Conservation (phyloP, 2,113 vertebrate genomes). For the Leucosticte australis region DNA sequence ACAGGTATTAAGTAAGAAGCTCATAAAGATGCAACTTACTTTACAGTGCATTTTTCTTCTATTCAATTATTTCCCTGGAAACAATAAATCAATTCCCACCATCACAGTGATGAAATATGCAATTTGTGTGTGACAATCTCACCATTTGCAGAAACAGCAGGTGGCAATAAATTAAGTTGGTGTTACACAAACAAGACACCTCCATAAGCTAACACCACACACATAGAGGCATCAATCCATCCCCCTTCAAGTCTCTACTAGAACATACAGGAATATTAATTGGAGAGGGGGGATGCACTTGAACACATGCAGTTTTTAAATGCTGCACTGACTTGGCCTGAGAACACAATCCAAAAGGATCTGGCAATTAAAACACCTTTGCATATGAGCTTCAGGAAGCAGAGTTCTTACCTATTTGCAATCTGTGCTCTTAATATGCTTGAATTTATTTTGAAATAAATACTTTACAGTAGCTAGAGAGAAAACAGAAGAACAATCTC, state of each 20-base stretch:
- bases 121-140: background rate
- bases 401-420: background rate
- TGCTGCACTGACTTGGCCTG: background rate
- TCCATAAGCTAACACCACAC: background rate
- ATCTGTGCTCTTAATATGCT: background rate
- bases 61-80: background rate
- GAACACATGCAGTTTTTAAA: background rate
- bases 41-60: background rate
- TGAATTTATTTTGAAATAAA: background rate
- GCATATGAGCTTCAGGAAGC: background rate
- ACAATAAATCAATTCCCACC: background rate
- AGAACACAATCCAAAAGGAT: background rate
- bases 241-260: background rate
- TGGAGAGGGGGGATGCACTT: background rate
- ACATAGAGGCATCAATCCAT: background rate
- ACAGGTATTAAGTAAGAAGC: background rate
- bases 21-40: background rate
- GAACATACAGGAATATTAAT: background rate
- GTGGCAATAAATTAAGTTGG: constrained; percentile 13
- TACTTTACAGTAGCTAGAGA: background rate
- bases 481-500: background rate
- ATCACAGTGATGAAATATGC: background rate
- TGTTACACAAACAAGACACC: background rate
- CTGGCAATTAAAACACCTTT: background rate
- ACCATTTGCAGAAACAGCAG: constrained; percentile 8